Evolutionary conservation across 2,113 vertebrate genomes (phyloP), one percentile per base, ranked within the genome.

Genomic region (Oryzias curvinotus): DNA sequence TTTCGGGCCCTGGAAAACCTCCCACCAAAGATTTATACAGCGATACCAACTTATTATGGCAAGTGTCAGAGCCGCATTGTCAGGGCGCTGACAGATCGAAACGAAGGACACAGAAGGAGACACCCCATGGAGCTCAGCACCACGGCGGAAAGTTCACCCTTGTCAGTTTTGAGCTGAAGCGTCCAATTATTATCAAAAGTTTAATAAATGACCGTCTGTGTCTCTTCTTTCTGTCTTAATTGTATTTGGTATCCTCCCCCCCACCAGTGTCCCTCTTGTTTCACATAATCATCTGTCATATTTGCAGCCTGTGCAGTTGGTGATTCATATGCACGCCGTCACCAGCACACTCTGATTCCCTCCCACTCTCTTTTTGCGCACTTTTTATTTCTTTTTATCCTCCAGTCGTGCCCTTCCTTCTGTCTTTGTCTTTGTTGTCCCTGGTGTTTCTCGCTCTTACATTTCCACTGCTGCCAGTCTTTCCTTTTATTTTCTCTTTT

Each of bases 11-110:
- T 7, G 62, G 72, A 67, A 79, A 36, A 36, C 10, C 77, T 73
- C 75, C 74, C 84, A 75, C 74, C 77, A 75, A 36, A 69, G 73
- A 65, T 58, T 65, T 77, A 87, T 72, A 80, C 59, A 23, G 48
- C 52, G 65, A 51, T 54, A 45, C 52, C 72, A 56, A 71, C 68
- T 77, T 84, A 73, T 85, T 75, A 75, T 71, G 71, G 69, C 63
- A 51, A 14, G 67, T 74, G 76, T 70, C 73, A 46, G 75, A 49
- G 68, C 72, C 28, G 66, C 61, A 57, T 78, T 80, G 65, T 68
- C 63, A 71, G 47, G 21, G 42, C 45, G 1, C 26, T 56, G 56
- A 57, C 75, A 74, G 69, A 68, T 66, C 2, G 4, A 75, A 36
- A 57, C 2, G 1, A 44, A 18, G 41, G 60, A 60, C 1, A 56